Conservation (phyloP, 2,888 invertebrate species). For the Atethmia centrago region DNA sequence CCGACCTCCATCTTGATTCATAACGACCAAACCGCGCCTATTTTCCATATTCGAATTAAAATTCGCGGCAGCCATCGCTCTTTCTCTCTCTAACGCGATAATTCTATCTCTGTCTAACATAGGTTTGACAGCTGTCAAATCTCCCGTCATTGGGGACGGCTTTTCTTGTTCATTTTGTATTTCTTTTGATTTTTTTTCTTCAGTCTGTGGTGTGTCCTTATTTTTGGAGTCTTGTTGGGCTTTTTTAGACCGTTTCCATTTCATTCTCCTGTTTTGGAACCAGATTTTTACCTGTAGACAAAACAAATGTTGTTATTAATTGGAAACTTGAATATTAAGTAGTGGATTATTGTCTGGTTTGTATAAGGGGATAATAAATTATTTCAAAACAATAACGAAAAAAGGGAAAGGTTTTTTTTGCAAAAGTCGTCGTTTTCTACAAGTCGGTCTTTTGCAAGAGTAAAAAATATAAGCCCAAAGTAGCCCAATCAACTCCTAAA, state of each 20-base stretch:
- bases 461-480: no score
- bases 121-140: conserved; percentile 88
- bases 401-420: no score
- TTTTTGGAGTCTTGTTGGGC: conserved; percentile 96
- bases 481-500: no score
- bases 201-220: conserved; percentile 83
- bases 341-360: no score
- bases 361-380: no score
- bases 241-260: conserved; percentile 99
- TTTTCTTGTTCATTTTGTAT: conserved; percentile 79
- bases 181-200: conserved; percentile 84
- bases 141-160: conserved; percentile 80
- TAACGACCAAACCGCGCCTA: conserved; percentile 85
- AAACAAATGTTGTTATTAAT: conserved; percentile 26
- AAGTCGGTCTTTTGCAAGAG: no score
- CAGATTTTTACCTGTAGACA: conserved; percentile 97
- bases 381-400: no score
- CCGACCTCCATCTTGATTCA: conserved; percentile 87
- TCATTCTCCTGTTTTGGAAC: conserved; percentile 99
- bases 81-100: conserved; percentile 86
- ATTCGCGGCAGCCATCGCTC: conserved; percentile 88
- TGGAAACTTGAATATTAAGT: no score
- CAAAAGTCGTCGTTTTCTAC: no score
- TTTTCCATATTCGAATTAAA: conserved; percentile 89
- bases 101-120: conserved; percentile 88